These are phyloP conservation scores for Capitulum mitella DNA, from an alignment of 2,888 invertebrate genomes.

Conservation along the genomic window DNA sequence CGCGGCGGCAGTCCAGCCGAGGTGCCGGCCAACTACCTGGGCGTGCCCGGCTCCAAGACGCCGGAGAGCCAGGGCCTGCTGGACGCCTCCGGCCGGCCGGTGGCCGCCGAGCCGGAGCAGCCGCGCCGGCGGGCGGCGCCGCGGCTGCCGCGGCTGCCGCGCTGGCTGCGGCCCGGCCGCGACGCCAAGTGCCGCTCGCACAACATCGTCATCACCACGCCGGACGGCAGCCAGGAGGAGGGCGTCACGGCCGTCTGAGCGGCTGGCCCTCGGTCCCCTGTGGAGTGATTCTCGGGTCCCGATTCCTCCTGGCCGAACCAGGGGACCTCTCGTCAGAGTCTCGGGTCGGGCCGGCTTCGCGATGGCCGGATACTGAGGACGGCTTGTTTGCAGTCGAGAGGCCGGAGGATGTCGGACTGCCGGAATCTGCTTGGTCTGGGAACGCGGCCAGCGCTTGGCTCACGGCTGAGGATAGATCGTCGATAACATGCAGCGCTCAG, in stretches of 20 bases:
- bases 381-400: too few species aligned
- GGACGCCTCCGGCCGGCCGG: neutral
- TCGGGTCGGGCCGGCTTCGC: too few species aligned
- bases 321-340: too few species aligned
- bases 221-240: conserved; percentile 8
- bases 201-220: conserved; percentile 4
- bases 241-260: neutral
- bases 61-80: neutral
- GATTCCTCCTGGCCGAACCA: too few species aligned
- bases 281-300: too few species aligned
- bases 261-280: too few species aligned
- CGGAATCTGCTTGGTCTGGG: too few species aligned
- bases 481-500: too few species aligned
- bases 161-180: neutral
- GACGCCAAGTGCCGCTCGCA: neutral
- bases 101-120: neutral
- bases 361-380: too few species aligned
- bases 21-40: neutral
- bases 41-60: neutral
- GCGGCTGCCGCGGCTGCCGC: neutral
- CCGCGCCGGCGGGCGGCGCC: neutral
- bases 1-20: neutral
- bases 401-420: too few species aligned
- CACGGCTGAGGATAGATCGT: too few species aligned
- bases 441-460: too few species aligned